phyloP scores from a whole-genome alignment of 64 coral and sea anemone species.

The Orbicella faveolata region DNA sequence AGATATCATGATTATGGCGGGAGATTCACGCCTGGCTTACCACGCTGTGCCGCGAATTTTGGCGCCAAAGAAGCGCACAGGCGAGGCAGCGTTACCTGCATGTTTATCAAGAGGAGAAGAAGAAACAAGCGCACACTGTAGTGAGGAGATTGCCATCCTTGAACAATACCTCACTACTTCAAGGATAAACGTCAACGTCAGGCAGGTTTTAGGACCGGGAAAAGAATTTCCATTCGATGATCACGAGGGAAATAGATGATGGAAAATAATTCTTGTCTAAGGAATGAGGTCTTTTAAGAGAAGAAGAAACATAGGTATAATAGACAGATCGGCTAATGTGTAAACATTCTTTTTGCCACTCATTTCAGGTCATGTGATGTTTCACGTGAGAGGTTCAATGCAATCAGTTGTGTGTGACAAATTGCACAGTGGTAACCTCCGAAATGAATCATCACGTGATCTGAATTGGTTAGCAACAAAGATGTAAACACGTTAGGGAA shows the following conservation, averaged over 20 bases:
- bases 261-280: background rate
- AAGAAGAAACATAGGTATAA: background rate
- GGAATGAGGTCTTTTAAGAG: background rate
- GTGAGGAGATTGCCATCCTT: conserved; percentile 8
- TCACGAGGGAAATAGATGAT: background rate
- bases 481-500: no score
- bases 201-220: conserved; percentile 58
- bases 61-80: background rate
- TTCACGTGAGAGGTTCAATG: no score
- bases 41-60: conserved; percentile 74
- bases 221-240: conserved; percentile 37
- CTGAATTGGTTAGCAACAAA: no score
- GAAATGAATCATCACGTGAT: no score
- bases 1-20: conserved; percentile 72
- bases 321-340: no score
- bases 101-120: background rate
- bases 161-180: conserved; percentile 42
- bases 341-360: no score
- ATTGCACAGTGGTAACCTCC: no score
- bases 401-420: no score
- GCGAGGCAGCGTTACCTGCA: background rate
- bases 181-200: conserved; percentile 75
- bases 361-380: no score
- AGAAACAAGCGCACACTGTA: background rate
- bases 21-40: conserved; percentile 59